Evolutionary conservation across 2,888 invertebrate genomes (phyloP).

Genomic region (Phragmatobia fuliginosa): DNA sequence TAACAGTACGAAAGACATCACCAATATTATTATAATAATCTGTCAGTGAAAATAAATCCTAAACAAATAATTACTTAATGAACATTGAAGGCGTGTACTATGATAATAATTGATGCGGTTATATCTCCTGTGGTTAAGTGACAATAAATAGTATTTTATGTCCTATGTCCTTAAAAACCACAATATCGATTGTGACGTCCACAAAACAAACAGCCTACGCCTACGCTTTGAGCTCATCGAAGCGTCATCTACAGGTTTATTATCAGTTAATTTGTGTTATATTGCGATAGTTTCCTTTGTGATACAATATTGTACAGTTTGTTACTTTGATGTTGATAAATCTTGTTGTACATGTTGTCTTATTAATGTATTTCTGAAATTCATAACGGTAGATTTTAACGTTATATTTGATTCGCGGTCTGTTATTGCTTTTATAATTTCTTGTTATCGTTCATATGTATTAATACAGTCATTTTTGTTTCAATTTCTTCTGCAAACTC

Average conservation of each 20-base stretch:
- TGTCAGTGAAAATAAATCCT: neutral
- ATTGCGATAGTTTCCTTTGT: neutral
- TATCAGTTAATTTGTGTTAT: neutral
- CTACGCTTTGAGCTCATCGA: neutral
- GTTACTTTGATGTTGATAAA: neutral
- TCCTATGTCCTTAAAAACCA: neutral
- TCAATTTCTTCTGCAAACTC: too few species aligned
- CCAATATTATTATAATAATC: too few species aligned
- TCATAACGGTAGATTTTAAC: neutral
- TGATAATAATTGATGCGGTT: neutral
- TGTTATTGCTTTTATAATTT: neutral
- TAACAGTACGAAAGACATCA: too few species aligned
- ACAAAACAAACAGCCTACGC: slow-evolving; percentile 4
- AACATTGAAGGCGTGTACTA: neutral
- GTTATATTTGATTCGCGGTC: neutral
- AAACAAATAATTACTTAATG: neutral
- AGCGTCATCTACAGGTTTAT: neutral
- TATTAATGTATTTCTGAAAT: neutral
- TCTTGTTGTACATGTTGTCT: neutral
- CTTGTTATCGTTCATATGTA: neutral
- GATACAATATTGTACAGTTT: slow-evolving; percentile 3
- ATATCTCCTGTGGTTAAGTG: slow-evolving; percentile 4
- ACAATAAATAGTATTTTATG: neutral
- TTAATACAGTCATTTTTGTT: too few species aligned
- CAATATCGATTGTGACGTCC: neutral